Conservation (phyloP, 2,888 invertebrate genomes). For the Acleris cristana region DNA sequence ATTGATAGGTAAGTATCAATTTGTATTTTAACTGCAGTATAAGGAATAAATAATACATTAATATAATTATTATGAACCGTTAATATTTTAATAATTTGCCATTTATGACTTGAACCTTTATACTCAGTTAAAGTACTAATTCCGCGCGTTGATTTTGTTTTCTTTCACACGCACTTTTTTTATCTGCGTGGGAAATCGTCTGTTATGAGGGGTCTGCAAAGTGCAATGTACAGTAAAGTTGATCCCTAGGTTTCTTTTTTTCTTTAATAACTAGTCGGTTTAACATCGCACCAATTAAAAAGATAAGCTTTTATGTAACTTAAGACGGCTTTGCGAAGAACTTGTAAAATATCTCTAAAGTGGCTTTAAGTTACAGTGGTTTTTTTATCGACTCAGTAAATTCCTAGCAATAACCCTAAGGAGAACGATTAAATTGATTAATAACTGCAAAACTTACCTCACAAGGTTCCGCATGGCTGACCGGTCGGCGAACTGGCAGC, state of each 20-base stretch:
- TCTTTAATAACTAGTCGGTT: not conserved
- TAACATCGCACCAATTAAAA: not conserved
- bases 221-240: slow-evolving; percentile 10
- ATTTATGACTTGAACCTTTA: slow-evolving; percentile 4
- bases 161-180: slow-evolving; percentile 28
- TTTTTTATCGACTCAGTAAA: slow-evolving; percentile 48
- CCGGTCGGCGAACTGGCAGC: slow-evolving; percentile 46
- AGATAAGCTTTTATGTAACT: not conserved
- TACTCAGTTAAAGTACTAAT: slow-evolving; percentile 17
- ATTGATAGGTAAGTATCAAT: too few species aligned
- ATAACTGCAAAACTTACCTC: slow-evolving; percentile 62
- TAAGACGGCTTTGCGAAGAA: too few species aligned
- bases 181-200: slow-evolving; percentile 32
- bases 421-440: slow-evolving; percentile 39
- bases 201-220: slow-evolving; percentile 17
- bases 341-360: not conserved
- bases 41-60: too few species aligned
- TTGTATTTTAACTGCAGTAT: too few species aligned
- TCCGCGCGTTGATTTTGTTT: slow-evolving; percentile 10
- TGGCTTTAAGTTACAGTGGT: not conserved
- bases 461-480: slow-evolving; percentile 71
- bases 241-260: slow-evolving; percentile 9
- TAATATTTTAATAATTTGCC: not conserved
- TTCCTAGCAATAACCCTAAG: slow-evolving; percentile 58
- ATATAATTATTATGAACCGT: too few species aligned